Percentiles rank a stretch among this genome's conserved stretches.
phyloP scores from a whole-genome alignment of 2,113 vertebrate genomes.

The Heterochromis multidens region DNA sequence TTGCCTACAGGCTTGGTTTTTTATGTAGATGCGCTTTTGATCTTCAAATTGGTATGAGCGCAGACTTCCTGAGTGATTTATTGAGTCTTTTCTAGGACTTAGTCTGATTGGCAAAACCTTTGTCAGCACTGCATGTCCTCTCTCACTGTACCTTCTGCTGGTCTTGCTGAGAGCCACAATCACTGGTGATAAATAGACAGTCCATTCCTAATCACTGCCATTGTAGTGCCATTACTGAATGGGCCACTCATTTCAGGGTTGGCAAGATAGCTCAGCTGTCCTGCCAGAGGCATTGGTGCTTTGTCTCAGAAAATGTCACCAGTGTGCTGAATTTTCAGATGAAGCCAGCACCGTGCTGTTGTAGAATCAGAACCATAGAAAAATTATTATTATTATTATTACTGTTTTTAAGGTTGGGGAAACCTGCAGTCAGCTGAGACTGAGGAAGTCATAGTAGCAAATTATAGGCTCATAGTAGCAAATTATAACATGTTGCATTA shows the following conservation, averaged over 20 bases:
- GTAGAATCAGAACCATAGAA: neutral
- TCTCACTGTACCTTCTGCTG: slow-evolving; percentile 6
- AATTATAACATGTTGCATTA: neutral
- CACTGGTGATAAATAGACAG: slow-evolving; percentile 52
- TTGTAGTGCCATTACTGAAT: slow-evolving; percentile 50
- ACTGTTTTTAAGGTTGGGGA: no score
- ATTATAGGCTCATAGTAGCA: neutral
- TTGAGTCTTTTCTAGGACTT: neutral
- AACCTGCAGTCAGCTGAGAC: no score
- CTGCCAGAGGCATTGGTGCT: slow-evolving; percentile 35
- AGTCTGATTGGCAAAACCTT: slow-evolving; percentile 19
- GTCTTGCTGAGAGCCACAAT: slow-evolving; percentile 29
- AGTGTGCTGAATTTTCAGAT: slow-evolving; percentile 3
- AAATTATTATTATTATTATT: no score
- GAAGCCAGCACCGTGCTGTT: neutral
- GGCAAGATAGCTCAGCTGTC: slow-evolving; percentile 33
- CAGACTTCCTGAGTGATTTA: slow-evolving; percentile 1
- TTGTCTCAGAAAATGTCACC: slow-evolving; percentile 41
- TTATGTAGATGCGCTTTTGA: neutral
- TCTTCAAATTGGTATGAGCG: neutral
- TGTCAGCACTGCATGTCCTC: slow-evolving; percentile 27
- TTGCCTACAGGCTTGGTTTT: neutral
- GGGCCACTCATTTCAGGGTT: slow-evolving; percentile 38
- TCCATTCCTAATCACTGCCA: slow-evolving; percentile 47
- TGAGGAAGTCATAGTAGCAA: no score